Conservation (phyloP, 2,888 invertebrate genomes). For the Adelphocoris suturalis region DNA sequence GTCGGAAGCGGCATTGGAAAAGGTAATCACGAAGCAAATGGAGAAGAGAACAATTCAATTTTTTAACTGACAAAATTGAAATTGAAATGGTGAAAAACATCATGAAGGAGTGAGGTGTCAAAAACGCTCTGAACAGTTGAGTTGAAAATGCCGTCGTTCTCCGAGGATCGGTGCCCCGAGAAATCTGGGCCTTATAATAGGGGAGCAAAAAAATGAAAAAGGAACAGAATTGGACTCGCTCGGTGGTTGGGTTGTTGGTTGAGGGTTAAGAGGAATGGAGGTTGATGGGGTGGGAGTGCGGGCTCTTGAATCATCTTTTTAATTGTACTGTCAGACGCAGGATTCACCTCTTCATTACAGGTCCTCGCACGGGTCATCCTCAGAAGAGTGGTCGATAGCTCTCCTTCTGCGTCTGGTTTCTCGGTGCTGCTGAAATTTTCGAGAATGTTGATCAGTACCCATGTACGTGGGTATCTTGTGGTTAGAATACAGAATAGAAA, state of each 20-base stretch:
- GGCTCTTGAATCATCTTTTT: slow-evolving; percentile 67
- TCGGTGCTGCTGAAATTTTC: no score
- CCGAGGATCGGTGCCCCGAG: neutral
- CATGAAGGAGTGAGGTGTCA: neutral
- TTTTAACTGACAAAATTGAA: neutral
- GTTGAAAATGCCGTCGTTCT: neutral
- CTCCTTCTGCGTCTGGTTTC: slow-evolving; percentile 11
- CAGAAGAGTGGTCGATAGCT: slow-evolving; percentile 25
- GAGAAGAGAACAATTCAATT: neutral
- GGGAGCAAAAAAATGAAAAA: neutral
- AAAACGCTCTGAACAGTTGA: neutral
- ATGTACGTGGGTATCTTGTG: no score
- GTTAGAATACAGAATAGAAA: no score
- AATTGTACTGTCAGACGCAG: slow-evolving; percentile 67
- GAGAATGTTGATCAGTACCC: no score
- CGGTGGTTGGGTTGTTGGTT: neutral
- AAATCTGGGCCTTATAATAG: neutral
- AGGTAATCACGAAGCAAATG: slow-evolving; percentile 1
- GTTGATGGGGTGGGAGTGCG: neutral
- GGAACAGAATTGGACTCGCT: slow-evolving; percentile 15
- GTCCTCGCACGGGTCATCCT: slow-evolving; percentile 52
- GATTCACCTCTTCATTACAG: slow-evolving; percentile 57
- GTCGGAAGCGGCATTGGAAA: neutral
- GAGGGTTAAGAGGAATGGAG: neutral
- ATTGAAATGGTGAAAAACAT: neutral